Evolutionary conservation across 2,888 invertebrate genomes (phyloP), one percentile per base, ranked within the genome.

Genomic region (Oscheius sp.): DNA sequence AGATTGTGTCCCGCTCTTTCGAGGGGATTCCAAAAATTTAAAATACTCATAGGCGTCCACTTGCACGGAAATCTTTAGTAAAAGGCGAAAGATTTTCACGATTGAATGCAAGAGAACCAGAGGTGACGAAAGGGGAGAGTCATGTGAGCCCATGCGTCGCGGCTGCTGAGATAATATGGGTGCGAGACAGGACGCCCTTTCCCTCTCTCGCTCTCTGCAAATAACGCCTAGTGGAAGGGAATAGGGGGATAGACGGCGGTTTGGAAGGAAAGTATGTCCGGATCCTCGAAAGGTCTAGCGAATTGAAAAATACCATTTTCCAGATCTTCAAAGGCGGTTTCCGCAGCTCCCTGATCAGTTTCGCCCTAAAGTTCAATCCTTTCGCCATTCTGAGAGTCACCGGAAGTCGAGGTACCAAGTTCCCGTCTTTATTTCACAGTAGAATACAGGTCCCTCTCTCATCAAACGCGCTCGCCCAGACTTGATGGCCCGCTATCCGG

Each of bases 391-490:
- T 98, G 21, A 92, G 97, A 83, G 93, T 93, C 1, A 94, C 95
- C 66, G 96, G 96, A 32, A 95, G 95, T 10, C 93, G 92, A 89
- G 94, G 94, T 93, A n/a, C 21, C 21, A 37, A 21, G 0, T 53
- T 32, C 11, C 21, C 11, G 11, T 50, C 47, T 58, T 58, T 1
- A 9, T 53, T 53, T 11, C 1, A 7, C 5, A 33, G 32, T 33
- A 11, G 32, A 58, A 7, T 59, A 72, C 92, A 92, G 96, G 96
- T 75, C 94, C 94, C 80, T 93, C 94, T 92, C 92, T 97, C 42
- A 93, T 98, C 70, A 93, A 94, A 89, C 94, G 93, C 89, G 93
- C 94, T 0, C 91, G 97, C 32, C 95, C 96, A 0, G 97, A 98
- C 89, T 93, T 98, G 76, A 92, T 94, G 47, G 92, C 93, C 83